phyloP scores from a whole-genome alignment of 1,140 invertebrate species.

The Babylonia areolata region DNA sequence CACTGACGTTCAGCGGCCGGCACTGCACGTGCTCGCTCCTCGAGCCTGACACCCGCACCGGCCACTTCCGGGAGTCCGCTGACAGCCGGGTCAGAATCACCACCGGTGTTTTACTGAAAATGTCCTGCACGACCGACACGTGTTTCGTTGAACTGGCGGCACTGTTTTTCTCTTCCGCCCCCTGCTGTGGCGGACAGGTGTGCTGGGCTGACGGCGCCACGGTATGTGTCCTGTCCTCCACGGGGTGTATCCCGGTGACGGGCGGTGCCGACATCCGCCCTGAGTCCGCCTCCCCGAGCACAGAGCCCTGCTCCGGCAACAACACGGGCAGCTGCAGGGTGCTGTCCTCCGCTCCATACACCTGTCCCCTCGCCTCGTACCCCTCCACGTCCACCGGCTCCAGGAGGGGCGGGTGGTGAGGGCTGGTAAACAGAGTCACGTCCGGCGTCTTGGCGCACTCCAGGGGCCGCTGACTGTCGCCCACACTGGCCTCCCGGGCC shows the following conservation, averaged over 20 bases:
- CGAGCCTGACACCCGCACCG: neutral
- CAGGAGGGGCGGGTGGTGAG: neutral
- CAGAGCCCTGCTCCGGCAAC: neutral
- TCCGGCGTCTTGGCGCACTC: conserved; percentile 18
- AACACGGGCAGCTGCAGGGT: neutral
- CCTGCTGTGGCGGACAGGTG: too few relatives aligned
- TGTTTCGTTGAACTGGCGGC: neutral
- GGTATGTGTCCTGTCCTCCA: too few relatives aligned
- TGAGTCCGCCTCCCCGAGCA: neutral
- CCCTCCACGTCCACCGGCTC: neutral
- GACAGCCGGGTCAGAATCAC: neutral
- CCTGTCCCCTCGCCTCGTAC: neutral
- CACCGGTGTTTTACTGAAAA: neutral
- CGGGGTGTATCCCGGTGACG: neutral
- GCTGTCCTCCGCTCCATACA: neutral
- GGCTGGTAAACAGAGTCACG: neutral
- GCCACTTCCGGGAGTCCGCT: too few relatives aligned
- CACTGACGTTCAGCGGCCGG: neutral
- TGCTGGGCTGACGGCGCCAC: too few relatives aligned
- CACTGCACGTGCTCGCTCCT: too few relatives aligned
- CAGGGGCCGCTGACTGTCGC: conserved; percentile 3
- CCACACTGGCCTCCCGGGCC: conserved; percentile 17
- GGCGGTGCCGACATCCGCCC: too few relatives aligned
- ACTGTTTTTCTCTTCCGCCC: neutral
- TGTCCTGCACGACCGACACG: neutral